Evolutionary conservation across 92 coral and sea anemone genomes (phyloP).

Genomic region (Porites rus): DNA sequence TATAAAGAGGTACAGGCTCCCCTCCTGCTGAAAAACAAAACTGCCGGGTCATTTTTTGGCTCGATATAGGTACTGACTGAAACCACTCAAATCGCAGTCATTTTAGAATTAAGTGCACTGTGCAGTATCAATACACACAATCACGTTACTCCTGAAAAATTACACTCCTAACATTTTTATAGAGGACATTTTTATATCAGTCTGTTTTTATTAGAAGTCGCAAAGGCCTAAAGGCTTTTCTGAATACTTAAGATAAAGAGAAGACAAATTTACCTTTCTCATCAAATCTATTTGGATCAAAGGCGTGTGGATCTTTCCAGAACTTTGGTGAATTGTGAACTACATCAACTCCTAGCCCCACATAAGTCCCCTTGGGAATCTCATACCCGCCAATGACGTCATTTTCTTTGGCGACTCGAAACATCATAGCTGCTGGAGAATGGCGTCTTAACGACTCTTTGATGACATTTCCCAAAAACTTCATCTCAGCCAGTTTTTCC

Average conservation of each 20-base stretch:
- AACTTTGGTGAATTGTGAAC: slow-evolving; percentile 65
- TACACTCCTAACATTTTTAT: too few relatives aligned
- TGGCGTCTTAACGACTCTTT: slow-evolving; percentile 77
- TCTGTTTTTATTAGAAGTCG: too few relatives aligned
- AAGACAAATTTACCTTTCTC: slow-evolving; percentile 35
- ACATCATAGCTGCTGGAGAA: slow-evolving; percentile 44
- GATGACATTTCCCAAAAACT: slow-evolving; percentile 71
- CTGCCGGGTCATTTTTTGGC: too few relatives aligned
- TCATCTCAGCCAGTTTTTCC: slow-evolving; percentile 71
- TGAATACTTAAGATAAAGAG: not conserved
- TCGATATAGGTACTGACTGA: too few relatives aligned
- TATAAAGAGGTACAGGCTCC: too few relatives aligned
- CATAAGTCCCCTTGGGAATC: slow-evolving; percentile 63
- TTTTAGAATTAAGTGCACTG: too few relatives aligned
- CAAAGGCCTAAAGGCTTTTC: too few relatives aligned
- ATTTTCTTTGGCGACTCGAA: slow-evolving; percentile 44
- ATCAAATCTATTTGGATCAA: slow-evolving; percentile 73
- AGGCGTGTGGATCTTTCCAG: slow-evolving; percentile 76
- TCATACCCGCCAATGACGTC: slow-evolving; percentile 69
- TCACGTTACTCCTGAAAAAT: too few relatives aligned
- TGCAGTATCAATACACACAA: too few relatives aligned
- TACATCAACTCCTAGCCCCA: slow-evolving; percentile 50
- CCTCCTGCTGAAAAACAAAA: too few relatives aligned
- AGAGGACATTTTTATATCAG: too few relatives aligned
- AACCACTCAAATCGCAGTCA: too few relatives aligned